Base-by-base conservation (phyloP, 2,888 invertebrate genomes). In the Cremastobaeus sp. region DNA sequence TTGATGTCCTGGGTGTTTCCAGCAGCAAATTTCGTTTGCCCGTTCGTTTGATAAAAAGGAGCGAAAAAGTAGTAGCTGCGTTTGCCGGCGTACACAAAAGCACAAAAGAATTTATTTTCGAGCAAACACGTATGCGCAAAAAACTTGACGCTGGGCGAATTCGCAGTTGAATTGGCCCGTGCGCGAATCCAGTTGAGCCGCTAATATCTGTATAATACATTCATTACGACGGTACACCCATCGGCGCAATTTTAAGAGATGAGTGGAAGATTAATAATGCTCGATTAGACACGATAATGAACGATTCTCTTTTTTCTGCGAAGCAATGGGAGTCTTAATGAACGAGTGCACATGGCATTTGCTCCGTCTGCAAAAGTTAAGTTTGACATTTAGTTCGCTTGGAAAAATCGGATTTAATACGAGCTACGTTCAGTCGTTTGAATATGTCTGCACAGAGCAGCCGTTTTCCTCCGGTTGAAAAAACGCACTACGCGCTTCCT, bases 271-370 rank as follows among this genome's bases (percentile, higher is more conserved):
- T 60, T 54, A 37, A 59, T 65, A 59, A 47, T 59, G 32, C 47
- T 47, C 54, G 59, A 72, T 65, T 72, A 65, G 71, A 65, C 25
- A 52, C 59, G 59, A 72, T 72, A 72, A 72, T 72, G 59, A 65
- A 5, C 65, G 52, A 54, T 65, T 65, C 54, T 59, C 59, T 59
- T 50, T 57, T 72, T 55, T 72, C 50, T 47, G 54, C 45, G 20
- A 28, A 60, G 55, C 54, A 72, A 65, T 72, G 71, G 54, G 37
- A 72, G 54, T 64, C 65, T 72, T 65, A 72, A 72, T 59, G 59
- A 72, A 72, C 65, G 65, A 65, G 65, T 72, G 71, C 65, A 59
- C 64, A 34, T 72, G 65, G 65, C 71, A 59, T 65, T 65, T 65
- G 59, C 71, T 52, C 45, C 50, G 52, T 55, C 43, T 43, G 57